Conservation (phyloP, 2,797 vertebrate genomes). For the Eospalax fontanierii region DNA sequence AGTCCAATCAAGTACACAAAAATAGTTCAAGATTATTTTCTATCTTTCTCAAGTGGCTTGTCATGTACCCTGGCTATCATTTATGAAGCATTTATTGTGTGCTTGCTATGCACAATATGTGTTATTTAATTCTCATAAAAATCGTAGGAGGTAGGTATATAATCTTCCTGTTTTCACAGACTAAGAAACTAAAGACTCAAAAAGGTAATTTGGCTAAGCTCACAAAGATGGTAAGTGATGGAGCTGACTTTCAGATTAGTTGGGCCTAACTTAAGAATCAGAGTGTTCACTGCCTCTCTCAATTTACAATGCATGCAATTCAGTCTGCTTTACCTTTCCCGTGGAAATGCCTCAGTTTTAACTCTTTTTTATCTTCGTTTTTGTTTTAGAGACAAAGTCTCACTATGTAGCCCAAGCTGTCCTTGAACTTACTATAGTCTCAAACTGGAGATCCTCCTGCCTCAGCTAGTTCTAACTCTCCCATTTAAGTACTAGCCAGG, state of each 20-base stretch:
- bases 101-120: background rate
- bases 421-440: background rate
- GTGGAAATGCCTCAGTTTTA: background rate
- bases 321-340: background rate
- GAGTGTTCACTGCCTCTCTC: background rate
- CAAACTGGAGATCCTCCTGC: background rate
- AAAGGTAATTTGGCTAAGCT: background rate
- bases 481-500: background rate
- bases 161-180: conserved; percentile 11
- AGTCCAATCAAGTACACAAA: background rate
- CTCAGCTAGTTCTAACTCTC: background rate
- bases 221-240: background rate
- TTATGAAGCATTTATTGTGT: background rate
- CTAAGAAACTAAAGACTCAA: conserved; percentile 37
- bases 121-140: conserved; percentile 57
- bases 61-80: background rate
- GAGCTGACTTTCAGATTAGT: background rate
- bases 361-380: background rate
- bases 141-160: background rate
- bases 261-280: background rate
- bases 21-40: background rate
- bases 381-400: background rate
- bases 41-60: background rate
- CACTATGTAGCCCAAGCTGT: background rate
- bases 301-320: background rate